phyloP scores from a whole-genome alignment of 1,140 invertebrate genomes.

The Temnothorax curvispinosus region DNA sequence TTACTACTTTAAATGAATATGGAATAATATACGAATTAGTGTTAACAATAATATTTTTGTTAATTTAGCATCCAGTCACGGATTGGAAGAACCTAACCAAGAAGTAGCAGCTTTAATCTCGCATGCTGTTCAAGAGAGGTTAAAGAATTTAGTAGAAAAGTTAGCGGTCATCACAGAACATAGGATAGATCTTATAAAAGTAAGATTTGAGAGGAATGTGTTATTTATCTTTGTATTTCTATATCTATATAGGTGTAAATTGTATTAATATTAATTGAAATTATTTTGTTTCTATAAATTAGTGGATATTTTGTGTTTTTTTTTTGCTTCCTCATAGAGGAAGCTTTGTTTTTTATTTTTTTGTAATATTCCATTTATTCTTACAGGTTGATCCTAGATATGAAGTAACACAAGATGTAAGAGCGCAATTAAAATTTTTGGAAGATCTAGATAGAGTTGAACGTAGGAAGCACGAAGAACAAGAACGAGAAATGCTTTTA shows the following conservation, averaged over 20 bases:
- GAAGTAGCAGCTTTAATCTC: slow-evolving; percentile 97
- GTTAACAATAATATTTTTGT: slow-evolving; percentile 38
- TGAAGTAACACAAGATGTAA: slow-evolving; percentile 96
- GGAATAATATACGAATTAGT: neutral
- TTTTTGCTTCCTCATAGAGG: no score
- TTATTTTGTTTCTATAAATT: slow-evolving; percentile 20
- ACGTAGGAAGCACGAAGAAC: slow-evolving; percentile 96
- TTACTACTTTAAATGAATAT: neutral
- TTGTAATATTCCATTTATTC: neutral
- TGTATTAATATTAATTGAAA: slow-evolving; percentile 1
- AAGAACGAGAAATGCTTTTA: slow-evolving; percentile 96
- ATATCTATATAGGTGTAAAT: neutral
- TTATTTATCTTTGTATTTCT: neutral
- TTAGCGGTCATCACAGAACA: slow-evolving; percentile 97
- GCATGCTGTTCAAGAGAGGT: slow-evolving; percentile 97
- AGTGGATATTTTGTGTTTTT: neutral
- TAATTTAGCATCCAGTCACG: slow-evolving; percentile 90
- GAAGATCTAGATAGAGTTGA: slow-evolving; percentile 98
- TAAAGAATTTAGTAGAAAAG: slow-evolving; percentile 97
- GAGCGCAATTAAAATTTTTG: slow-evolving; percentile 97
- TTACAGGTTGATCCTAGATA: slow-evolving; percentile 94
- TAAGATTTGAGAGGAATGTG: slow-evolving; percentile 77
- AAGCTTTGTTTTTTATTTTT: neutral
- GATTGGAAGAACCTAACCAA: slow-evolving; percentile 93
- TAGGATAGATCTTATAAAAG: slow-evolving; percentile 95